Evolutionary conservation across 2,797 vertebrate species (phyloP), one percentile per base, ranked within the genome.

Genomic region (Sebastiscus tertius): DNA sequence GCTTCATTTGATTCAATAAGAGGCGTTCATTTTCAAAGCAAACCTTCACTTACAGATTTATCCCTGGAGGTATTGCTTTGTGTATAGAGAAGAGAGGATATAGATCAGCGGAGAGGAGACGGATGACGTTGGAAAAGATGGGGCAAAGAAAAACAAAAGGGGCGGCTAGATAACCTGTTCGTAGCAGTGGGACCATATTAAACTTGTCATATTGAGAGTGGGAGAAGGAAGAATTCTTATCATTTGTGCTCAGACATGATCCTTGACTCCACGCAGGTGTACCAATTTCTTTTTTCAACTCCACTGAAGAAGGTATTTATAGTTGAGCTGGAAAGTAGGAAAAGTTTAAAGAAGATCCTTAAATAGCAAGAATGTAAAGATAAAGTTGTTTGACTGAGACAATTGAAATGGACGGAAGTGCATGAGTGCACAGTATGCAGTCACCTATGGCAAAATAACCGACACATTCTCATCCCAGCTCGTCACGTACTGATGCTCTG

Each of bases 1-100:
- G 87, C 81, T 88, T 91, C 88, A 91, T 91, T 92, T 93, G 84
- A 96, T 95, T 95, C 90, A 95, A 95, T 94, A 93, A 94, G 63
- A 83, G 81, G 75, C 26, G 73, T 85, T 93, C 69, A 93, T 93
- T 94, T 89, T 89, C 86, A 92, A 92, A 92, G 91, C 78, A 92
- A 90, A 88, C 77, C 81, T 80, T 76, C 29, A 66, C 89, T 84
- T 88, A 83, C 77, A 87, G 79, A 88, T 91, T 81, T 88, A 88
- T 87, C 90, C 88, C 82, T 49, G 24, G 39, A 63, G 90, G 58
- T 59, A 74, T 66, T 77, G 72, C 83, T 89, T 74, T 85, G 89
- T 89, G 73, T 76, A 67, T 42, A 60, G 67, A 78, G 65, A 62
- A 11, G 22, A 72, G 56, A 62, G 33, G 70, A 59, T 78, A 70